phyloP scores from a whole-genome alignment of 2,113 vertebrate genomes.

The Callipepla californica region DNA sequence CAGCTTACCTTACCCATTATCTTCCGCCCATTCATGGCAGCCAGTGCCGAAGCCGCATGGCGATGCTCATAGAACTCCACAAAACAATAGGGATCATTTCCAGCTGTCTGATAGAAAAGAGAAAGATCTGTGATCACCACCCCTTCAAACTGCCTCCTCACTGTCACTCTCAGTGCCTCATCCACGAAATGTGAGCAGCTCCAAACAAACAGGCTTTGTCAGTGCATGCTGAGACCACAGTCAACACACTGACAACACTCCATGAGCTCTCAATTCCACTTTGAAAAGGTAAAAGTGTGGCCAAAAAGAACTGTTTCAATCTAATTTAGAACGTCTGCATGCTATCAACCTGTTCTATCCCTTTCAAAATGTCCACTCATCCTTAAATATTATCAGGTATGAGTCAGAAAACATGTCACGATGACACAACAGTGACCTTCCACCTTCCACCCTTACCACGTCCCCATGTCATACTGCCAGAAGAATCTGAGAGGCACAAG shows the following conservation, averaged over 20 bases:
- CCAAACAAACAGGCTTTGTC: accelerated
- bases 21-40: conserved; percentile 99
- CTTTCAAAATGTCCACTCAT: accelerated
- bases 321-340: accelerated
- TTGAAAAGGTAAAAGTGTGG: accelerated
- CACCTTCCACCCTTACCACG: neutral
- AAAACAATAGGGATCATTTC: conserved; percentile 98
- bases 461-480: accelerated
- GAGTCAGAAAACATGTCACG: neutral
- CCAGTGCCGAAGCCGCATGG: conserved; percentile 94
- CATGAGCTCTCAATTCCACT: neutral
- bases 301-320: too few relatives aligned
- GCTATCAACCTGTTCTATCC: accelerated
- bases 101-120: conserved; percentile 86
- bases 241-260: accelerated
- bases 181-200: neutral
- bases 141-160: accelerated
- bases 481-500: accelerated
- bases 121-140: neutral
- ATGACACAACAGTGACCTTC: accelerated
- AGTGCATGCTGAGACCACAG: accelerated
- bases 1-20: conserved; percentile 99
- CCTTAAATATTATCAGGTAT: accelerated
- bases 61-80: conserved; percentile 99
- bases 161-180: neutral